A percentile compares a stretch with the other conserved stretches of the same genome.
phyloP scores from a whole-genome alignment of 1,140 invertebrate species.

The Asbolus verrucosus region DNA sequence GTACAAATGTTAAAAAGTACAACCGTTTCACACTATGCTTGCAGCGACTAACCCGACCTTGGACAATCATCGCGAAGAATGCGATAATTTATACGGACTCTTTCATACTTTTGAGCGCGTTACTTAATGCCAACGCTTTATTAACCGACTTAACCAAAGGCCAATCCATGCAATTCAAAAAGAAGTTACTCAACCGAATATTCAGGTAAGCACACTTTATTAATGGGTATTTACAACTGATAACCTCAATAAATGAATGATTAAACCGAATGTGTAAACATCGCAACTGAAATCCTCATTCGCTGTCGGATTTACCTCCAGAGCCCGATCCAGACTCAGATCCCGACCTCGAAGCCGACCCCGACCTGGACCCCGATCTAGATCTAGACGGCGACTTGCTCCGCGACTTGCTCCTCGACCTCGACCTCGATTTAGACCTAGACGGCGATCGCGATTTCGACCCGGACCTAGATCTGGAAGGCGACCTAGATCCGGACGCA shows the following conservation, averaged over 20 bases:
- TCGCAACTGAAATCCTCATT: constrained; percentile 49
- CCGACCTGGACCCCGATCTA: constrained; percentile 61
- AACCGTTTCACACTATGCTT: constrained; percentile 69
- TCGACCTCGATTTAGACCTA: constrained; percentile 61
- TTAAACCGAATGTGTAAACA: neutral
- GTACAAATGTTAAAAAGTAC: constrained; percentile 63
- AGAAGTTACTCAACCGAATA: constrained; percentile 54
- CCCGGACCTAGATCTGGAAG: constrained; percentile 59
- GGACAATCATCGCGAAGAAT: constrained; percentile 77
- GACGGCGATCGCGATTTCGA: constrained; percentile 62
- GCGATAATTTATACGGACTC: constrained; percentile 81
- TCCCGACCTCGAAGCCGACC: constrained; percentile 57
- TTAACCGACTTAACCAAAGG: constrained; percentile 58
- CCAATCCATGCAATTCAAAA: constrained; percentile 48
- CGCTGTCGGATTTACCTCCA: constrained; percentile 53
- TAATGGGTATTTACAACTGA: too few species aligned
- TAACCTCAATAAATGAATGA: too few species aligned
- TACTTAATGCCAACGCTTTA: constrained; percentile 75
- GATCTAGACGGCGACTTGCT: constrained; percentile 63
- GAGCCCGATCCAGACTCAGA: constrained; percentile 62
- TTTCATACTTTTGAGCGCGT: constrained; percentile 81
- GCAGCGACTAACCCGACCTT: constrained; percentile 75
- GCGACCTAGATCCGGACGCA: constrained; percentile 60
- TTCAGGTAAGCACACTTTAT: too few species aligned
- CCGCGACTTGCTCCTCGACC: constrained; percentile 61